Conservation (phyloP, 1,140 invertebrate genomes). For the Caenorhabditis remanei region DNA sequence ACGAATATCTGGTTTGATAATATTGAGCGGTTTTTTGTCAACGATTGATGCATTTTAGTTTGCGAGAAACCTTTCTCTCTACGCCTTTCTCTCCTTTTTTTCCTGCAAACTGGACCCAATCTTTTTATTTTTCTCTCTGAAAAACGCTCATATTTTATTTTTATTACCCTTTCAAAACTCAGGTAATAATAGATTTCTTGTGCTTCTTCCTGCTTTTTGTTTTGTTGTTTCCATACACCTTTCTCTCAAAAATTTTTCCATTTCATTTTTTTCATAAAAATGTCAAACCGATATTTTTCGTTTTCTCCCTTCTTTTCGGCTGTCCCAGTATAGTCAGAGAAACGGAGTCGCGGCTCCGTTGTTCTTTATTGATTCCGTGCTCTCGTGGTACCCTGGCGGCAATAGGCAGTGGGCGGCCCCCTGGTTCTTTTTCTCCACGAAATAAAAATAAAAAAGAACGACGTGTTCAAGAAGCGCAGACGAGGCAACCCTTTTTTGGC, state of each 20-base stretch:
- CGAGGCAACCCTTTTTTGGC: background rate
- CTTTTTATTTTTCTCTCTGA: too few relatives aligned
- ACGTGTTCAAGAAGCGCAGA: constrained; percentile 22
- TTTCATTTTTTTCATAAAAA: background rate
- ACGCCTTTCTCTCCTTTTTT: too few relatives aligned
- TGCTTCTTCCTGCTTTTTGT: too few relatives aligned
- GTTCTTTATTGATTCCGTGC: constrained; percentile 41
- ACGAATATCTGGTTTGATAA: too few relatives aligned
- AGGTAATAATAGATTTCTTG: constrained; percentile 15
- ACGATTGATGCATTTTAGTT: too few relatives aligned
- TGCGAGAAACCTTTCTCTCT: too few relatives aligned
- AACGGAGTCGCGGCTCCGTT: constrained; percentile 2
- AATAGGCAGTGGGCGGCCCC: background rate
- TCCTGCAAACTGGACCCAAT: too few relatives aligned
- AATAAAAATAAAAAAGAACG: constrained; percentile 27
- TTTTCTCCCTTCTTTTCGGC: background rate
- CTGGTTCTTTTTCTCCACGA: background rate
- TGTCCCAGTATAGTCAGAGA: background rate
- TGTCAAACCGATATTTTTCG: background rate
- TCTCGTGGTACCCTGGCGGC: constrained; percentile 26
- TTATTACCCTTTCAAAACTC: background rate
- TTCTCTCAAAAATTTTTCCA: background rate
- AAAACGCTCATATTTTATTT: background rate
- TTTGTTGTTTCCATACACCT: background rate
- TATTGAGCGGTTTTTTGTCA: too few relatives aligned